A percentile compares a stretch with the other conserved stretches of the same genome.
Evolutionary conservation across 1,140 invertebrate species (phyloP).

Genomic region (Alviniconcha marisindica): DNA sequence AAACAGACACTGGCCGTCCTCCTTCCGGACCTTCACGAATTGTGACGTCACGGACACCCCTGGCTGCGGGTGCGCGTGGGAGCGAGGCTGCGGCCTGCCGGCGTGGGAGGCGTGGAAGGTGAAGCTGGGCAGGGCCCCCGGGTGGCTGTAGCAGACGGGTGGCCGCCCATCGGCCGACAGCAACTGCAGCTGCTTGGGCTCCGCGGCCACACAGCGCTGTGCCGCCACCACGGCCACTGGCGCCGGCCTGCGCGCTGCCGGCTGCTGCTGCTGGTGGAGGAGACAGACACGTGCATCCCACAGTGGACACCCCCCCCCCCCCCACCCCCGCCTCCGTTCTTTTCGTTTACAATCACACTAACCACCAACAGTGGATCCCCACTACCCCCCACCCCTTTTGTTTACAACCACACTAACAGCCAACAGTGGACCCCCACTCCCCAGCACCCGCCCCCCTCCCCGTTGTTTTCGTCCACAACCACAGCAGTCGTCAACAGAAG

Average conservation of each 20-base stretch:
- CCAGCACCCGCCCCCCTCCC: no score
- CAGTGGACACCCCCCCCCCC: no score
- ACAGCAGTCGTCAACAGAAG: no score
- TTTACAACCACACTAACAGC: no score
- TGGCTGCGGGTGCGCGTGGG: not conserved
- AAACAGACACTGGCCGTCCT: constrained; percentile 33
- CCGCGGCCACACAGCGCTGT: not conserved
- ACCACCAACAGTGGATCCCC: no score
- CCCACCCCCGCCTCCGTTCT: no score
- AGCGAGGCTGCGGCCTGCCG: not conserved
- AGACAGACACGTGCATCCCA: no score
- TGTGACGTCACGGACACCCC: constrained; percentile 31
- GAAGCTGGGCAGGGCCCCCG: constrained; percentile 21
- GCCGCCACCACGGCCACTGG: not conserved
- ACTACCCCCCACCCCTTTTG: no score
- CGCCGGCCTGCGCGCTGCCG: not conserved
- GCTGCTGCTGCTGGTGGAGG: not conserved
- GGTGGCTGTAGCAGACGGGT: not conserved
- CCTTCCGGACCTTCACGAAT: constrained; percentile 32
- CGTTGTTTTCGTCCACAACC: no score
- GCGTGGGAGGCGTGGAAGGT: constrained; percentile 16
- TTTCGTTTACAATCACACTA: no score
- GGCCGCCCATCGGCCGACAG: not conserved
- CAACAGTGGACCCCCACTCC: no score
- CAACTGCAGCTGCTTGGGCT: not conserved